Evolutionary conservation across 2,113 vertebrate genomes (phyloP).

Genomic region (Herpailurus yagouaroundi): DNA sequence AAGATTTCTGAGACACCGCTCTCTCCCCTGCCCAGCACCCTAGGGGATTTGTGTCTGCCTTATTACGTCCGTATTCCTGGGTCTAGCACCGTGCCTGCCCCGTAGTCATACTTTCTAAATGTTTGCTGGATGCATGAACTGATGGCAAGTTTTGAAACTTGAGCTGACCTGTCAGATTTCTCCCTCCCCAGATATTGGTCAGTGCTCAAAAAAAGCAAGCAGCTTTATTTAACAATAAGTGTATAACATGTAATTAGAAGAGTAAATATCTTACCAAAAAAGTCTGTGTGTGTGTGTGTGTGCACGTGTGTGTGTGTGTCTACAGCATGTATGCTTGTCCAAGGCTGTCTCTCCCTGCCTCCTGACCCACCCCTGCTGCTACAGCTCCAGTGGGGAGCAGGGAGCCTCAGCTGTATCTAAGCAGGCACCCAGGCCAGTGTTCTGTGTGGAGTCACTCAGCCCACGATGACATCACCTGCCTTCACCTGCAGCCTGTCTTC

Average conservation of each 20-base stretch:
- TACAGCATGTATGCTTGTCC: rapidly evolving
- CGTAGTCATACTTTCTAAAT: background rate
- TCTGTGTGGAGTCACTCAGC: background rate
- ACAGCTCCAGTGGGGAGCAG: no score
- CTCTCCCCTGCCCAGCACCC: background rate
- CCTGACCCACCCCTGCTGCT: background rate
- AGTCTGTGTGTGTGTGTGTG: background rate
- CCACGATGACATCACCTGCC: background rate
- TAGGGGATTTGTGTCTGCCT: background rate
- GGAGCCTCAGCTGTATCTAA: background rate
- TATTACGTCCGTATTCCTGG: background rate
- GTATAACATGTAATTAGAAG: background rate
- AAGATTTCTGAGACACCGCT: background rate
- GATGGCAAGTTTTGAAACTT: background rate
- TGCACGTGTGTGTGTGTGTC: rapidly evolving
- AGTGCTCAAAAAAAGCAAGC: background rate
- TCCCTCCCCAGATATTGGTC: background rate
- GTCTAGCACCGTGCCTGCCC: background rate
- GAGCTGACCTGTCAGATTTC: background rate
- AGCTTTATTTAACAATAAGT: background rate
- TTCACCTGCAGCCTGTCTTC: background rate
- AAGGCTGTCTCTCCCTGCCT: background rate
- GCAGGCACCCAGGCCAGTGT: background rate
- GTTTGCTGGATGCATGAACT: background rate
- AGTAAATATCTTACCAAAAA: background rate